Evolutionary conservation across 2,797 vertebrate genomes (phyloP), one percentile per base, ranked within the genome.

Genomic region (Garrulus glandarius): DNA sequence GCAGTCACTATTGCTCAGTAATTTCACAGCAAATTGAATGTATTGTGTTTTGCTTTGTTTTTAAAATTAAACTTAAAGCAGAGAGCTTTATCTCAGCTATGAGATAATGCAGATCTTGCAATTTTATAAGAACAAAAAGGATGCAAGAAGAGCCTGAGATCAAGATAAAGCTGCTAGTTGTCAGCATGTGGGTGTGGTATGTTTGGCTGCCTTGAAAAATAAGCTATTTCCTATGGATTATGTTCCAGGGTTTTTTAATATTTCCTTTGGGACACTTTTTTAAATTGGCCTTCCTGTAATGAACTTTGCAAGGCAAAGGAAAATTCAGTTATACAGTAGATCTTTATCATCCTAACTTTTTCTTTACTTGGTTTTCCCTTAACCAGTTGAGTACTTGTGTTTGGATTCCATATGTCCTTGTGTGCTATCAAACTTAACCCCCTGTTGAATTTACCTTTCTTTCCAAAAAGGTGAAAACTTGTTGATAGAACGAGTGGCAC

Each of bases 401-500:
- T 59, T 68, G 76, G 29, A 84, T 82, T 87, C 50, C 30, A 0
- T 11, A 7, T 39, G 24, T 24, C 59, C 15, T 44, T 46, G 15
- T 34, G n/a, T 74, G 55, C 57, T 91, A 1, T 70, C 24, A 20
- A 15, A 57, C 41, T 81, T 67, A 63, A 84, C 4, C 26, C 53
- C 10, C 16, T 78, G 8, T 30, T 63, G 37, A 61, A 65, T 92
- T 69, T 82, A 29, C 30, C 4, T 43, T 82, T 92, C 57, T 46
- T 34, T 56, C 57, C 39, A n/a, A 83, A 78, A 95, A 99, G 99
- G 97, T 96, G 98, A 99, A 7, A 98, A 98, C 74, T 97, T 98
- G 75, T 97, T 99, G 86, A 99, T 99, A 10, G 99, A 99, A 79
- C 98, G 99, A 70, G 98, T 98, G 95, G 97, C 98, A 12, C 95